Percentiles rank a stretch among this genome's conserved stretches.
phyloP scores from a whole-genome alignment of 1,140 invertebrate species.

The Apis dorsata region DNA sequence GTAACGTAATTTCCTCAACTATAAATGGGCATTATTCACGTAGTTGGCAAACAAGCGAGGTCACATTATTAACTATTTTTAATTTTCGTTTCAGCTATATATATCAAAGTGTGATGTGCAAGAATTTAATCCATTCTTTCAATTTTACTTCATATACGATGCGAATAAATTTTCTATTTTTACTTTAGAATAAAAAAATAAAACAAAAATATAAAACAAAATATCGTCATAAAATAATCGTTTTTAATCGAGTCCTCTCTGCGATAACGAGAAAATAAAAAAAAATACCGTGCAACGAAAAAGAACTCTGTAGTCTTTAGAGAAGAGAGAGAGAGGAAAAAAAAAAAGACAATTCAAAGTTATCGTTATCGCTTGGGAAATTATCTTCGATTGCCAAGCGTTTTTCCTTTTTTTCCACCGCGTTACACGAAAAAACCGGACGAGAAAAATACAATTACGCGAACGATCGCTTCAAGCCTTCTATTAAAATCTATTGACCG shows the following conservation, averaged over 20 bases:
- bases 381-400: neutral
- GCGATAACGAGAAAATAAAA: neutral
- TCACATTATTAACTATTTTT: neutral
- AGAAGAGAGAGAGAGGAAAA: no score
- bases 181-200: no score
- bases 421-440: neutral
- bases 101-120: no score
- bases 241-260: no score
- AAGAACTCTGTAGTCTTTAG: neutral
- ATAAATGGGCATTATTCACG: neutral
- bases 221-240: neutral
- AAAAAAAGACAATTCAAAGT: neutral
- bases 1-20: neutral
- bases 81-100: neutral
- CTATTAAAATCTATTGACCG: slow-evolving; percentile 38
- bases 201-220: neutral
- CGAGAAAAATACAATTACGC: neutral
- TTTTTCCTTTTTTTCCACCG: neutral
- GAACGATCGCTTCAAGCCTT: slow-evolving; percentile 12
- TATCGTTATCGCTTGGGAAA: slow-evolving; percentile 11
- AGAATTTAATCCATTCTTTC: no score
- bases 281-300: neutral
- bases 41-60: no score
- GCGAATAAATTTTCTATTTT: neutral
- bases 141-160: no score